Evolutionary conservation across 2,888 invertebrate genomes (phyloP).

Genomic region (Trichogramma dendrolimi): DNA sequence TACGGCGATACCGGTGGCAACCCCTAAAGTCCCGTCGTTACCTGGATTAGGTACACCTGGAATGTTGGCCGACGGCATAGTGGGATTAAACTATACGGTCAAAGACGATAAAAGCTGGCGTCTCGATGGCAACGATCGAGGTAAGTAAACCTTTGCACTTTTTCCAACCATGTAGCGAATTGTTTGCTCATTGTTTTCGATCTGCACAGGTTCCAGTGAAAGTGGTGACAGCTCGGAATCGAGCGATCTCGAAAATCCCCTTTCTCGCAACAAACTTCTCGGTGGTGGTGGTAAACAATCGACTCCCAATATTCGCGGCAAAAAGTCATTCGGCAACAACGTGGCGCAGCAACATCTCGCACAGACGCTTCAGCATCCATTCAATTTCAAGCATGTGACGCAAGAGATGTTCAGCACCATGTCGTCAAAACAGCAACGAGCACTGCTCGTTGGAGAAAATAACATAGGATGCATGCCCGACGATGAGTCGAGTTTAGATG

Average conservation of each 20-base stretch:
- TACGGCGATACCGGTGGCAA: slow-evolving; percentile 79
- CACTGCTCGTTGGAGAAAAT: slow-evolving; percentile 38
- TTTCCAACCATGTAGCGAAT: slow-evolving; percentile 1
- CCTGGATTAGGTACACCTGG: slow-evolving; percentile 52
- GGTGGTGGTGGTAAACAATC: slow-evolving; percentile 28
- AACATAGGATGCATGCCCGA: slow-evolving; percentile 57
- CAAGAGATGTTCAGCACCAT: slow-evolving; percentile 52
- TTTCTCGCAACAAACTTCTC: slow-evolving; percentile 15
- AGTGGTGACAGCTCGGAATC: slow-evolving; percentile 49
- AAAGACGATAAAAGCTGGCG: slow-evolving; percentile 51
- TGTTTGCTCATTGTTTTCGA: slow-evolving; percentile 1
- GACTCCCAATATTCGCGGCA: slow-evolving; percentile 38
- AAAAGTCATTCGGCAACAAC: slow-evolving; percentile 45
- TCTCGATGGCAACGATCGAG: slow-evolving; percentile 49
- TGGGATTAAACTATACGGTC: slow-evolving; percentile 47
- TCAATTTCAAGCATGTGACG: slow-evolving; percentile 48
- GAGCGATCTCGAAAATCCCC: slow-evolving; percentile 46
- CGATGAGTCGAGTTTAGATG: slow-evolving; percentile 65
- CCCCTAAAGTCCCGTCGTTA: slow-evolving; percentile 74
- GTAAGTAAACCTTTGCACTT: slow-evolving; percentile 34
- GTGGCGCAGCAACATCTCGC: slow-evolving; percentile 42
- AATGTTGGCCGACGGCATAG: slow-evolving; percentile 41
- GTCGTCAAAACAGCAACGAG: slow-evolving; percentile 45
- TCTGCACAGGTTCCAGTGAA: slow-evolving; percentile 46
- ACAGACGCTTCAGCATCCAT: slow-evolving; percentile 46